These are phyloP conservation scores for Macrocentrus cingulum DNA, from an alignment of 1,140 invertebrate species.

Conservation along the genomic window DNA sequence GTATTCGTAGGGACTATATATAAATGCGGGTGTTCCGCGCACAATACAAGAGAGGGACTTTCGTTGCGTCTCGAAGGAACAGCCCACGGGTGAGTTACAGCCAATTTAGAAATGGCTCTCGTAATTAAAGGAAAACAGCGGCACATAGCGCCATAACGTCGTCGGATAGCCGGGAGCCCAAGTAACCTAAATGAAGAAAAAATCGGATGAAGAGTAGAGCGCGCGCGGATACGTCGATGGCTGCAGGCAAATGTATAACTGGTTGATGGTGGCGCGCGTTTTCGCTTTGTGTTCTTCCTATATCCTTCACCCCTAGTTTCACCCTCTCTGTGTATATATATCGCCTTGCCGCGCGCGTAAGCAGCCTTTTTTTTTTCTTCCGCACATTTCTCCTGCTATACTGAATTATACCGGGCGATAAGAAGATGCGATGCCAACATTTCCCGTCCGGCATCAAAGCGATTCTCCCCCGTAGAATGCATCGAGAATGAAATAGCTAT, in stretches of 20 bases:
- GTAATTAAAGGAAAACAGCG: constrained; percentile 33
- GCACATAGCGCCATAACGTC: background rate
- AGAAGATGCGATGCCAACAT: constrained; percentile 21
- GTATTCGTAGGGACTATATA: too few relatives aligned
- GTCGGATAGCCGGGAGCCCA: constrained; percentile 21
- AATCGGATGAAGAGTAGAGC: constrained; percentile 18
- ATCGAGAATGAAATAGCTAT: constrained; percentile 18
- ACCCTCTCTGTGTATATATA: too few relatives aligned
- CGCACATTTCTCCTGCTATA: background rate
- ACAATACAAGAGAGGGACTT: constrained; percentile 22
- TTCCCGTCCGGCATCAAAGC: constrained; percentile 23
- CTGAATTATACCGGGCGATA: constrained; percentile 17
- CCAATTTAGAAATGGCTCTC: constrained; percentile 43
- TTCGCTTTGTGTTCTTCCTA: background rate
- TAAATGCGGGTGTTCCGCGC: too few relatives aligned
- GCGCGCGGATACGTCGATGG: constrained; percentile 23
- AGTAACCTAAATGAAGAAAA: constrained; percentile 24
- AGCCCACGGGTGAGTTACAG: constrained; percentile 37
- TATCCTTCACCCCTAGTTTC: too few relatives aligned
- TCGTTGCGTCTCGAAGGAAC: constrained; percentile 17
- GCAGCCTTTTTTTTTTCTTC: constrained; percentile 8
- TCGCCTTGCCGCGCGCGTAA: too few relatives aligned
- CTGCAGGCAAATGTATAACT: constrained; percentile 25
- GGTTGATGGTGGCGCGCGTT: background rate
- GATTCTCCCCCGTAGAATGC: constrained; percentile 9